A percentile compares a stretch with the other conserved stretches of the same genome.
These are phyloP conservation scores for Lydus trimaculatus DNA, from an alignment of 2,888 invertebrate species.

Conservation along the genomic window DNA sequence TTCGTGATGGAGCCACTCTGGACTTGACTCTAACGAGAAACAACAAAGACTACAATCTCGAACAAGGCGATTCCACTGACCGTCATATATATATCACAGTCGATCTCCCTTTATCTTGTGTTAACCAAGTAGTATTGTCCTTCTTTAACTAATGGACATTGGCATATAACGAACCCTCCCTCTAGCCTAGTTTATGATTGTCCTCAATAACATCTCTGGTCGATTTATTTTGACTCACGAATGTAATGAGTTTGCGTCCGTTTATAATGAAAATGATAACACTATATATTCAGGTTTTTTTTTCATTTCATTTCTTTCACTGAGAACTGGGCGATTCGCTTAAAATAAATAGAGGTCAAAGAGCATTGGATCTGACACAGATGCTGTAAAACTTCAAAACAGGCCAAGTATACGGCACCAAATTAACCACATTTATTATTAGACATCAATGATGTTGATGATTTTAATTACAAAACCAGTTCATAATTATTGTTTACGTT, in stretches of 20 bases:
- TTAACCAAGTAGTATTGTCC: constrained; percentile 33
- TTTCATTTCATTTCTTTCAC: too few species aligned
- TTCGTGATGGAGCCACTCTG: neutral
- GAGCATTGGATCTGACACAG: neutral
- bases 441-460: neutral
- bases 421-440: neutral
- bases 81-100: constrained; percentile 37
- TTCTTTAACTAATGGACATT: constrained; percentile 42
- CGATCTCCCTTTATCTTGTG: constrained; percentile 38
- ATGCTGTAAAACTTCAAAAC: neutral
- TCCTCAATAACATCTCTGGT: constrained; percentile 30
- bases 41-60: neutral
- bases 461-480: neutral
- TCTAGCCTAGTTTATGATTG: constrained; percentile 36
- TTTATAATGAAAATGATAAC: constrained; percentile 33
- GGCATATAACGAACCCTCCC: constrained; percentile 26
- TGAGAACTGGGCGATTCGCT: neutral
- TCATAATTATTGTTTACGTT: neutral
- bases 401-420: neutral
- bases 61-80: constrained; percentile 34
- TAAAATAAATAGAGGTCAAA: neutral
- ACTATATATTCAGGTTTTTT: neutral
- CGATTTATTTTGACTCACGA: constrained; percentile 11
- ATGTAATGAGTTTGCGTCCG: constrained; percentile 39
- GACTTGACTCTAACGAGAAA: neutral